Evolutionary conservation across 1,140 invertebrate genomes (phyloP).

Genomic region (Pachypsylla venusta): DNA sequence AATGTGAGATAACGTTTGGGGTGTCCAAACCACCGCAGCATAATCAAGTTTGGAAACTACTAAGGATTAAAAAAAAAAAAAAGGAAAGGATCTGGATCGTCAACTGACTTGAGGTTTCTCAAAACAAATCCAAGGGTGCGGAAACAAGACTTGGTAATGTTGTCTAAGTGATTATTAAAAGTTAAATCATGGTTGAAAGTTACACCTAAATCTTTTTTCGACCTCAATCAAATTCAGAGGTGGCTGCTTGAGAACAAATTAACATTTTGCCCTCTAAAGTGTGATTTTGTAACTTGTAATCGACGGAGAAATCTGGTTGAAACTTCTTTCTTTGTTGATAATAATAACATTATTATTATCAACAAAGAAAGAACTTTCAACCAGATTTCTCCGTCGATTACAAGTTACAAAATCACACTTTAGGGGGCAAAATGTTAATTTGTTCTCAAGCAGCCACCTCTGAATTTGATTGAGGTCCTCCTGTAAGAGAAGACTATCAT

Average conservation of each 20-base stretch:
- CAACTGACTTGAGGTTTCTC: neutral
- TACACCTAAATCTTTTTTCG: neutral
- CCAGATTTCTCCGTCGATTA: neutral
- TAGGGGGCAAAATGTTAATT: neutral
- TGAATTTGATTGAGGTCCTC: neutral
- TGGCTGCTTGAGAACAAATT: no score
- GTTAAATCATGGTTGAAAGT: neutral
- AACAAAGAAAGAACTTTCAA: neutral
- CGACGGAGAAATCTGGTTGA: no score
- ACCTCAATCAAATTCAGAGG: no score
- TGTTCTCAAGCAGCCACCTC: neutral
- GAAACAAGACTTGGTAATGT: neutral
- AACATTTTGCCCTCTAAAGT: no score
- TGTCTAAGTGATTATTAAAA: neutral
- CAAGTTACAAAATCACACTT: neutral
- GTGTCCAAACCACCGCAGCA: neutral
- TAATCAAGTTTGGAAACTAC: neutral
- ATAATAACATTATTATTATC: neutral
- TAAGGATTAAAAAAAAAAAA: neutral
- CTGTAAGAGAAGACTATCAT: neutral
- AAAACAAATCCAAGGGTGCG: neutral
- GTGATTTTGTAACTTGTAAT: no score
- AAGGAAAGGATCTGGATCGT: neutral
- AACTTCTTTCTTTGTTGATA: no score
- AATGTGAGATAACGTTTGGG: neutral